These are phyloP conservation scores for Tauraco erythrolophus DNA, from an alignment of 2,113 vertebrate genomes.

Conservation along the genomic window DNA sequence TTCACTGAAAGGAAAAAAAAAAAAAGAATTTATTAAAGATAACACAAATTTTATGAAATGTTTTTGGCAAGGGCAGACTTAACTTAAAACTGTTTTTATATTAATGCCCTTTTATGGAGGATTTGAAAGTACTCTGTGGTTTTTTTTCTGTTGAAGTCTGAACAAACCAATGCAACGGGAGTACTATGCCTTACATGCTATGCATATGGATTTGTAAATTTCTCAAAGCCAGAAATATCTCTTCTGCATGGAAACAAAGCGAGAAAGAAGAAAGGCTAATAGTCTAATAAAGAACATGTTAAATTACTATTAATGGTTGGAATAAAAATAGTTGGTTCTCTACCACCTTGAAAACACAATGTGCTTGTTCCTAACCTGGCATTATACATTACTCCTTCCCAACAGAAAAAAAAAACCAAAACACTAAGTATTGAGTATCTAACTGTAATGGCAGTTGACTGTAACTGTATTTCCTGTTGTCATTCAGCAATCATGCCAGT, in stretches of 20 bases:
- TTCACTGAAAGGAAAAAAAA: background rate
- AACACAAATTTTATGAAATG: background rate
- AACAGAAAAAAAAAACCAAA: background rate
- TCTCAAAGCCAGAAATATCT: background rate
- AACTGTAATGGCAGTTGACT: background rate
- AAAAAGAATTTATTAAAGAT: background rate
- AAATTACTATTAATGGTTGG: background rate
- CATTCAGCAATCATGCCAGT: background rate
- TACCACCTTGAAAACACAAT: background rate
- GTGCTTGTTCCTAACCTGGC: background rate
- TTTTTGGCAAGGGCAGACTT: background rate
- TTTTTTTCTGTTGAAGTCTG: background rate
- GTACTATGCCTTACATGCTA: background rate
- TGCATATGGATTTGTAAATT: background rate
- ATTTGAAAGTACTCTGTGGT: background rate
- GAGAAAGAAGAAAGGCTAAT: background rate
- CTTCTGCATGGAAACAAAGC: background rate
- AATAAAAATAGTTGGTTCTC: background rate
- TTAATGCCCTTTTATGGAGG: background rate
- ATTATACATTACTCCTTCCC: background rate
- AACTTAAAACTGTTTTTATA: background rate
- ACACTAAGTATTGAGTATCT: background rate
- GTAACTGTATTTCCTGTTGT: background rate
- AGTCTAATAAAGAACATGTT: rapidly evolving
- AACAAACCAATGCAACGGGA: background rate